Percentiles rank a stretch among this genome's conserved stretches.
Conservation (phyloP, 2,797 vertebrate genomes). For the Anomalospiza imberbis region DNA sequence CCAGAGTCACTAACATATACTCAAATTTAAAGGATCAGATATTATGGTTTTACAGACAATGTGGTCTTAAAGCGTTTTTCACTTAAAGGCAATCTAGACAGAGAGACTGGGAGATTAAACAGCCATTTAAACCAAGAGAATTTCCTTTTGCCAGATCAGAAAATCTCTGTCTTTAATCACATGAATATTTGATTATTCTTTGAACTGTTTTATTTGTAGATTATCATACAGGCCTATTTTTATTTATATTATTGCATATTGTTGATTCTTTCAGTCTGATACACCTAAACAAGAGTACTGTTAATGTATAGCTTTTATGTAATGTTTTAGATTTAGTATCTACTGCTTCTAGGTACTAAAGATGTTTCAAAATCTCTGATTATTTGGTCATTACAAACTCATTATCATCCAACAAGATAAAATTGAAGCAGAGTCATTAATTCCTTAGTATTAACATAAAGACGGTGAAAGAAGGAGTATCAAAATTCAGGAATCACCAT, state of each 20-base stretch:
- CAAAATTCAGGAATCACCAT: background rate
- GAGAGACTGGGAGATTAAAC: background rate
- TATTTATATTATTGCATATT: background rate
- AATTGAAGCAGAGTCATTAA: background rate
- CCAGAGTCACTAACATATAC: background rate
- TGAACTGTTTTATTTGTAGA: background rate
- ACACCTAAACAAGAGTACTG: background rate
- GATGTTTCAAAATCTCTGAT: background rate
- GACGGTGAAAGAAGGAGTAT: background rate
- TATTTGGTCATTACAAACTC: background rate
- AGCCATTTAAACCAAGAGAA: background rate
- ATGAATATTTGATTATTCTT: background rate
- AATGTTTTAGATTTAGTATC: background rate
- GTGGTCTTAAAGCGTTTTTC: background rate
- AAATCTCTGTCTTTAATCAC: background rate
- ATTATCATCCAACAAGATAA: background rate
- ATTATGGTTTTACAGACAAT: background rate
- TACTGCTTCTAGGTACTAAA: background rate
- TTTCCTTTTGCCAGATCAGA: background rate
- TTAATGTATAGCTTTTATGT: background rate
- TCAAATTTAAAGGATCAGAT: background rate
- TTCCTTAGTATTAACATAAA: background rate
- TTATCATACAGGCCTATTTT: slow-evolving; percentile 1
- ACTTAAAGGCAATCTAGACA: background rate
- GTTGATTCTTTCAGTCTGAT: background rate